Base-by-base conservation (phyloP, 2,888 invertebrate genomes). In the Achlya flavicornis region DNA sequence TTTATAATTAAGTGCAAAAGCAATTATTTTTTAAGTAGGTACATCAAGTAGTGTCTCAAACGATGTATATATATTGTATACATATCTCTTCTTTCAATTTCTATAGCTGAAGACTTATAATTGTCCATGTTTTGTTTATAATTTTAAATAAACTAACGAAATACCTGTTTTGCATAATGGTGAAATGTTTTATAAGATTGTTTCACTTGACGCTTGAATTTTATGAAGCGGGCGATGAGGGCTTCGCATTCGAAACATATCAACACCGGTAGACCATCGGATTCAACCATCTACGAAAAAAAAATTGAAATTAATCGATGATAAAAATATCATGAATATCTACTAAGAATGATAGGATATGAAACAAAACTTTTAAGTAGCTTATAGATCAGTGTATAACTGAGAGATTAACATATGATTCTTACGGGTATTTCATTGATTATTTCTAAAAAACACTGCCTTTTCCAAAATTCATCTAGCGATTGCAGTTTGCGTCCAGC, bases 221-320 rank as follows among this genome's bases (percentile, higher is more conserved):
- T 83, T 0, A 73, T 70, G 57, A 87, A 90, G 0, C 77, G 76
- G 0, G 61, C 62, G 0, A 91, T 63, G 0, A 79, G 66, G 0
- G 87, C 86, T 0, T 81, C 73, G 62, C 93, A 93, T 65, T 91
- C 90, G 85, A 88, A 92, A 62, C 93, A 93, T 0, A 92, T 48
- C 48, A 68, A 75, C 0, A 88, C n/a, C 0, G 76, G 68, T 3
- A 68, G 8, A 10, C 61, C 62, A 1, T 69, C 74, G 0, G 58
- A 62, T 11, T 70, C 58, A 4, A 64, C 41, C 41, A 77, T 61
- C 85, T 86, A 66, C 4, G 62, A 66, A 35, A 57, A 14, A n/a
- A 53, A 41, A 58, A 57, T 43, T 43, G 35, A 53, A 3, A 19
- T 53, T 16, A 53, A 19, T 16, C 16, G 6, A 48, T 48, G 1